Base-by-base conservation (phyloP, 2,113 vertebrate genomes). In the Erpornis zantholeuca region DNA sequence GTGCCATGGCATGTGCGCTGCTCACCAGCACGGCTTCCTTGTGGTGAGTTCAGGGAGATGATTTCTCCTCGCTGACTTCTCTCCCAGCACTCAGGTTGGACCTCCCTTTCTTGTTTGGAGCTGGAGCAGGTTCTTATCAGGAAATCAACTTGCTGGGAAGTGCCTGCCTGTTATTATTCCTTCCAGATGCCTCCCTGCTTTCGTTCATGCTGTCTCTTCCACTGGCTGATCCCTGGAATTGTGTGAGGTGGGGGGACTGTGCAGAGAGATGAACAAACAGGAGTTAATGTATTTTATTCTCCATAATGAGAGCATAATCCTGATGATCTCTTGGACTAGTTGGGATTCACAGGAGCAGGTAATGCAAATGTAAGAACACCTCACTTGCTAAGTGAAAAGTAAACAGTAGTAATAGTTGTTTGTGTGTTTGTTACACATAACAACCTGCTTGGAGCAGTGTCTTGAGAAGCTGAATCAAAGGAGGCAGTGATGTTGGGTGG, bases 1-100 rank as follows among this genome's bases (percentile, higher is more conserved):
- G 82, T 86, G 89, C 90, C 96, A 96, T 97, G 97, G 97, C 96
- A 80, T 71, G 93, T n/a, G 92, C 10, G 82, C n/a, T 86, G 92
- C 95, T 94, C 88, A 57, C 44, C 23, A 57, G 71, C 89, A 9
- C 84, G 3, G 68, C 93, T 86, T 88, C 93, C 59, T 95, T 82
- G 8, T 88, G 97, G 97, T 97, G 96, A 97, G 97, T 97, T 24
- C 72, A 49, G 86, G 79, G 68, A 61, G 54, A 38, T 0, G 3
- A 12, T 53, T 59, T 49, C 95, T 88, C 19, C 1, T 66, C 40
- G 40, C 86, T 22, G 6, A 5, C 54, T 94, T 83, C 79, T 83
- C 72, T 45, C 63, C 40, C 2, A 15, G 40, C 47, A 0, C 36
- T 79, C 60, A 9, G 64, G 7, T 70, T 27, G 54, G 70, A 10